Conservation (phyloP, 1,140 invertebrate genomes). For the Formica selysi region DNA sequence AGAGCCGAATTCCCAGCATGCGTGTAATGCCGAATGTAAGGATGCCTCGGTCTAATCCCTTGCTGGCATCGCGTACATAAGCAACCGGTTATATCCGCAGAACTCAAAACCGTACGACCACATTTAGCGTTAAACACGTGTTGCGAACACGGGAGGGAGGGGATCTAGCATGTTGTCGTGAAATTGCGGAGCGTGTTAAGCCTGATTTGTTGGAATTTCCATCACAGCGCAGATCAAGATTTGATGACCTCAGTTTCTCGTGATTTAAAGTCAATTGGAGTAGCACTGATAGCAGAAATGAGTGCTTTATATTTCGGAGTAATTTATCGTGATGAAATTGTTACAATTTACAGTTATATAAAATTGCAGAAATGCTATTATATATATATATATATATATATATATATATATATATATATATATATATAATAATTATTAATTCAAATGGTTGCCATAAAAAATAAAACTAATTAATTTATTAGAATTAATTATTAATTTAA, state of each 20-base stretch:
- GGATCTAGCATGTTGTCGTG: neutral
- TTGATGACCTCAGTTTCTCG: neutral
- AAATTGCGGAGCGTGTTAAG: constrained; percentile 39
- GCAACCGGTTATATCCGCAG: constrained; percentile 37
- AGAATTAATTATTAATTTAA: neutral
- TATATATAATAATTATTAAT: neutral
- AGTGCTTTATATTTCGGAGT: neutral
- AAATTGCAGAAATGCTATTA: neutral
- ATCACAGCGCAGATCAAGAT: neutral
- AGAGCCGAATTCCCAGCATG: constrained; percentile 49
- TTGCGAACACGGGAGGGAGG: constrained; percentile 7
- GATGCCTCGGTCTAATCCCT: constrained; percentile 44
- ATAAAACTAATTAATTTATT: neutral
- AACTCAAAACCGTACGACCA: constrained; percentile 17
- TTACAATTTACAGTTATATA: neutral
- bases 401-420: neutral
- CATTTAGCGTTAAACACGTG: constrained; percentile 43
- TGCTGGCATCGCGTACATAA: constrained; percentile 21
- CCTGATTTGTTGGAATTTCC: constrained; percentile 18
- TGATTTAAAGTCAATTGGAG: neutral
- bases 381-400: neutral
- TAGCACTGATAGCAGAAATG: neutral
- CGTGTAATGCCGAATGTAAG: constrained; percentile 21
- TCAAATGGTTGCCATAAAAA: neutral
- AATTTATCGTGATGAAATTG: neutral